A percentile compares a stretch with the other conserved stretches of the same genome.
Conservation (phyloP, 2,113 vertebrate genomes). For the Pseudopodoces humilis region DNA sequence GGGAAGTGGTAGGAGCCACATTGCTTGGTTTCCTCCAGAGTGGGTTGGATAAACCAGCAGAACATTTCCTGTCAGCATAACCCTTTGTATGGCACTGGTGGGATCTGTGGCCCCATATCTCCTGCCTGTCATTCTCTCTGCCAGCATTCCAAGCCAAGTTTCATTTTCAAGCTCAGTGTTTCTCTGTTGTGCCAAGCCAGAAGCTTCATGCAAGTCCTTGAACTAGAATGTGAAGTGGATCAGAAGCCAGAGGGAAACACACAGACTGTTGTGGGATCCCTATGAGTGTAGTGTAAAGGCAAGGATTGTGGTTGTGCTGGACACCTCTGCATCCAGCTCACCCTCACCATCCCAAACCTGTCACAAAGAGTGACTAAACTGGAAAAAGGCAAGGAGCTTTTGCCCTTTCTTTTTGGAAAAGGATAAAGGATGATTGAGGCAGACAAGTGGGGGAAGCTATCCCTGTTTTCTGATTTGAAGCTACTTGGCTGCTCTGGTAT, state of each 20-base stretch:
- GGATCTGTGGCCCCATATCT: not conserved
- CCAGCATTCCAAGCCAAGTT: not conserved
- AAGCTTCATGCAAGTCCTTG: not conserved
- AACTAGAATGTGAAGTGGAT: not conserved
- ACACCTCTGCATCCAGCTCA: not conserved
- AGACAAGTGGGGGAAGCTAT: not conserved
- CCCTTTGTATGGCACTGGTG: not conserved
- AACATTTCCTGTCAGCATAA: not conserved
- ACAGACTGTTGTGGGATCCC: not conserved
- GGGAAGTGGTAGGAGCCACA: conserved; percentile 42
- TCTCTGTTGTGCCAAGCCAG: not conserved
- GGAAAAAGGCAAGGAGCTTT: not conserved
- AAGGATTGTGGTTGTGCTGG: not conserved
- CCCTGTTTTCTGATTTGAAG: not conserved
- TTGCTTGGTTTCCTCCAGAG: not conserved
- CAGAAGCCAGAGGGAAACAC: not conserved
- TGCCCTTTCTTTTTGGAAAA: not conserved
- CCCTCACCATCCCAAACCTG: not conserved
- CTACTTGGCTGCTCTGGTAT: not conserved
- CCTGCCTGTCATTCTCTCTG: not conserved
- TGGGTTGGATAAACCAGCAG: not conserved
- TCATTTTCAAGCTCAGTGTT: not conserved
- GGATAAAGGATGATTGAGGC: not conserved
- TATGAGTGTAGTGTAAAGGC: not conserved
- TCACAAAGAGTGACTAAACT: not conserved